Evolutionary conservation across 1,140 invertebrate genomes (phyloP).

Genomic region (Pseudomyrmex cubaensis): DNA sequence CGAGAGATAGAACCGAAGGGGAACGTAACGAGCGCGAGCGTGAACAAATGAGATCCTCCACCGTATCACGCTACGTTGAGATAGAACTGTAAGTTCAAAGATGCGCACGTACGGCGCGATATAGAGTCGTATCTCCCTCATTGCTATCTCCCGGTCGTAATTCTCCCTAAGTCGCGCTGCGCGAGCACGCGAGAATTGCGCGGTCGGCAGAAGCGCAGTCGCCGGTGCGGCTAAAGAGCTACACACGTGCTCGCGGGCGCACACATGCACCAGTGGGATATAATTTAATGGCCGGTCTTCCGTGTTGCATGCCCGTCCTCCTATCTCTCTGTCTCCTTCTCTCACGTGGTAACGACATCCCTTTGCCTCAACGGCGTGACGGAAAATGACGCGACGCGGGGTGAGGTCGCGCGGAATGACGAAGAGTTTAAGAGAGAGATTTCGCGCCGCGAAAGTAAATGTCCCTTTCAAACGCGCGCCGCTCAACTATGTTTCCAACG

Average conservation of each 20-base stretch:
- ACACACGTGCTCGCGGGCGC: slow-evolving; percentile 12
- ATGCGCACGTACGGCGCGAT: slow-evolving; percentile 65
- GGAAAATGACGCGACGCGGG: slow-evolving; percentile 67
- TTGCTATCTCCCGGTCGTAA: slow-evolving; percentile 80
- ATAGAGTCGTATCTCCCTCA: slow-evolving; percentile 81
- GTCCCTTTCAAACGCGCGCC: slow-evolving; percentile 57
- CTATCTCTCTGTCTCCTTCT: slow-evolving; percentile 75
- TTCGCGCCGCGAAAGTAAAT: slow-evolving; percentile 60
- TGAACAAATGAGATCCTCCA: slow-evolving; percentile 8
- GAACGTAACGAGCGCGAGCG: not conserved
- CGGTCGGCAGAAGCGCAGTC: slow-evolving; percentile 70
- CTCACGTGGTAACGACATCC: slow-evolving; percentile 77
- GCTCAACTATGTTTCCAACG: slow-evolving; percentile 16
- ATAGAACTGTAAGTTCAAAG: slow-evolving; percentile 9
- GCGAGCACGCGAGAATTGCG: slow-evolving; percentile 79
- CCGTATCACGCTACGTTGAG: not conserved
- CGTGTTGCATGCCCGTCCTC: slow-evolving; percentile 75
- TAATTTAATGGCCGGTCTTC: slow-evolving; percentile 82
- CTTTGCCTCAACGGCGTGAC: slow-evolving; percentile 47
- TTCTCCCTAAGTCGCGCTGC: slow-evolving; percentile 78
- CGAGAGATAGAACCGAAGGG: not conserved
- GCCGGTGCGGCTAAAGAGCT: slow-evolving; percentile 22
- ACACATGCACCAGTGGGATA: slow-evolving; percentile 70
- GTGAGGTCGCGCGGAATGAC: slow-evolving; percentile 59
- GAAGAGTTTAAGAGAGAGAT: slow-evolving; percentile 53